Conservation (phyloP, 35 echinoderm and acorn worm genomes). For the Heliocidaris tuberculata region DNA sequence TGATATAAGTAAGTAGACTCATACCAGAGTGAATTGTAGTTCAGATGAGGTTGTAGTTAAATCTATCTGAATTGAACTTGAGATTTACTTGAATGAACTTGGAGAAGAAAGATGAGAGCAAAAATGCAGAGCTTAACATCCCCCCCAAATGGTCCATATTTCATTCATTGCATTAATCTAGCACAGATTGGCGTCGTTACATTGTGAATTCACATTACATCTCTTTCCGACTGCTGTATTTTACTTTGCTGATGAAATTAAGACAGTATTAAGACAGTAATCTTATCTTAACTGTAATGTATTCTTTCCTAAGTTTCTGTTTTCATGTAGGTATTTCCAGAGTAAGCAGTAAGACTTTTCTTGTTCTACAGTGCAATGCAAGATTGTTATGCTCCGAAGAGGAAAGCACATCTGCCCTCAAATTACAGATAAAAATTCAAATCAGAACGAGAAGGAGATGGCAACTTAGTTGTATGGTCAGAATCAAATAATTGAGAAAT, state of each 20-base stretch:
- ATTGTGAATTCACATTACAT: background rate
- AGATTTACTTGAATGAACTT: background rate
- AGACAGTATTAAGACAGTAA: background rate
- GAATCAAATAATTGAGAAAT: background rate
- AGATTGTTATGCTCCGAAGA: background rate
- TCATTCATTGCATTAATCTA: background rate
- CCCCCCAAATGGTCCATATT: too few species aligned
- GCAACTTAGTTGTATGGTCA: background rate
- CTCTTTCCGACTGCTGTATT: background rate
- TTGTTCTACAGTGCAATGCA: background rate
- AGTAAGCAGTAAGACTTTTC: conserved; percentile 4
- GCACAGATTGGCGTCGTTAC: background rate
- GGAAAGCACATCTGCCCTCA: background rate
- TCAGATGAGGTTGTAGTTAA: background rate
- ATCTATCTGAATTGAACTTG: too few species aligned
- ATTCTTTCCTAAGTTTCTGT: conserved; percentile 41
- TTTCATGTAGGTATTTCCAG: conserved; percentile 50
- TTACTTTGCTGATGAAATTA: background rate
- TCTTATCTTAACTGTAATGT: conserved; percentile 39
- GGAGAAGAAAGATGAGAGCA: background rate
- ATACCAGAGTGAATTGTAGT: too few species aligned
- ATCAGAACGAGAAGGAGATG: background rate
- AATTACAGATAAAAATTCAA: background rate
- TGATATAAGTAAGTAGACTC: too few species aligned
- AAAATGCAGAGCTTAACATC: too few species aligned